Percentiles rank a stretch among this genome's conserved stretches.
Conservation (phyloP, 2,797 vertebrate genomes). For the Chromobotia macracanthus region DNA sequence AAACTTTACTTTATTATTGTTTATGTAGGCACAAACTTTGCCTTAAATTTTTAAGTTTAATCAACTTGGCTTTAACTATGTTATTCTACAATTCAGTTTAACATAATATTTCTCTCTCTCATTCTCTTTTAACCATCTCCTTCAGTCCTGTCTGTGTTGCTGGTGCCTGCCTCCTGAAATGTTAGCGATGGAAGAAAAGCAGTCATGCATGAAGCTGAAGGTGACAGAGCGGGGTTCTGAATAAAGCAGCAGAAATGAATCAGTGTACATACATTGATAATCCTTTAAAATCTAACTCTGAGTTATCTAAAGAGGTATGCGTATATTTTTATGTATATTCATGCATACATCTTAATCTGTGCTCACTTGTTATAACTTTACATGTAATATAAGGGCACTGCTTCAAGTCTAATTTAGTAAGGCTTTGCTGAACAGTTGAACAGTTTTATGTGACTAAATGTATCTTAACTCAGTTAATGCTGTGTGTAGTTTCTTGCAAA, state of each 20-base stretch:
- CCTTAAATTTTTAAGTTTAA: too few species aligned
- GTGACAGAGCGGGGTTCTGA: constrained; percentile 88
- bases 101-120: background rate
- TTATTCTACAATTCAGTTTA: background rate
- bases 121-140: background rate
- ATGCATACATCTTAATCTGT: background rate
- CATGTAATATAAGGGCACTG: background rate
- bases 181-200: constrained; percentile 89
- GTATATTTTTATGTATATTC: background rate
- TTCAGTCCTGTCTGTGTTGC: constrained; percentile 93
- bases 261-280: background rate
- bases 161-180: constrained; percentile 92
- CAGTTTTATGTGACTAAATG: background rate
- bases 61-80: background rate
- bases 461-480: background rate
- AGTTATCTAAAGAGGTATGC: background rate
- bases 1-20: too few species aligned
- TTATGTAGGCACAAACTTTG: too few species aligned
- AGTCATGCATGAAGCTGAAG: constrained; percentile 93
- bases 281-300: background rate
- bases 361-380: background rate
- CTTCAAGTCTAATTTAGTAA: background rate
- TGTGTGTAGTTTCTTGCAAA: background rate
- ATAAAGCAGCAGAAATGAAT: constrained; percentile 78
- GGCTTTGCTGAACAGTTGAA: background rate